Conservation (phyloP, 2,888 invertebrate genomes). For the Ophioninae sp. region DNA sequence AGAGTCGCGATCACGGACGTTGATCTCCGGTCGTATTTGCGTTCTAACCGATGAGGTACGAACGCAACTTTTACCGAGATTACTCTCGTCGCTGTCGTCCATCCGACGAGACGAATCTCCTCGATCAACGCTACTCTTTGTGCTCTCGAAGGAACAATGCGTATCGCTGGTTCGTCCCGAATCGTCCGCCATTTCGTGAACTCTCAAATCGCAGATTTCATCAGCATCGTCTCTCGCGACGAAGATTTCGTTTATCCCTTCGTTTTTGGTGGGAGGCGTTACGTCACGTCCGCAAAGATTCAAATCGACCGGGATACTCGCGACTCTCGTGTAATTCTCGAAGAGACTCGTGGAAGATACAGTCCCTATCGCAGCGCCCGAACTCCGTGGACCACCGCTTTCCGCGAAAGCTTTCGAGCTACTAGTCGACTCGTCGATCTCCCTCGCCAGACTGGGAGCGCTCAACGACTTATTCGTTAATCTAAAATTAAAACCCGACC, state of each 20-base stretch:
- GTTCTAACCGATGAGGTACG: slow-evolving; percentile 72
- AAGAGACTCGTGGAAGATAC: slow-evolving; percentile 71
- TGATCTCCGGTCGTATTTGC: slow-evolving; percentile 66
- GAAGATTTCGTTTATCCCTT: slow-evolving; percentile 45
- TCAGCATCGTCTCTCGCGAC: slow-evolving; percentile 48
- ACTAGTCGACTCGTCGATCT: slow-evolving; percentile 70
- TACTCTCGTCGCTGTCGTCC: slow-evolving; percentile 41
- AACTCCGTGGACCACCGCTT: slow-evolving; percentile 44
- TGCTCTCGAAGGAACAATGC: slow-evolving; percentile 41
- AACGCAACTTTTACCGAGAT: slow-evolving; percentile 30
- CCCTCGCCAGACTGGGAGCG: slow-evolving; percentile 79
- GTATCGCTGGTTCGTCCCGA: slow-evolving; percentile 20
- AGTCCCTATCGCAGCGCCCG: slow-evolving; percentile 50
- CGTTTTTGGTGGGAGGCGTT: slow-evolving; percentile 10
- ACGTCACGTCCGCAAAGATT: slow-evolving; percentile 82
- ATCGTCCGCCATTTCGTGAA: slow-evolving; percentile 69
- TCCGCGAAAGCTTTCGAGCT: slow-evolving; percentile 30
- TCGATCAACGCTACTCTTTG: slow-evolving; percentile 53
- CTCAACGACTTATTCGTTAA: slow-evolving; percentile 80
- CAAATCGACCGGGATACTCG: slow-evolving; percentile 86
- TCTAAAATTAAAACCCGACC: slow-evolving; percentile 79
- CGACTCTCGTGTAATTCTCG: slow-evolving; percentile 80
- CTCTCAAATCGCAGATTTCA: slow-evolving; percentile 27
- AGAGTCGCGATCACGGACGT: slow-evolving; percentile 7
- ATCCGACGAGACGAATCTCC: slow-evolving; percentile 49